A percentile compares a stretch with the other conserved stretches of the same genome.
These are phyloP conservation scores for Phrynosoma blainvillii DNA, from an alignment of 2,113 vertebrate genomes.

Conservation along the genomic window DNA sequence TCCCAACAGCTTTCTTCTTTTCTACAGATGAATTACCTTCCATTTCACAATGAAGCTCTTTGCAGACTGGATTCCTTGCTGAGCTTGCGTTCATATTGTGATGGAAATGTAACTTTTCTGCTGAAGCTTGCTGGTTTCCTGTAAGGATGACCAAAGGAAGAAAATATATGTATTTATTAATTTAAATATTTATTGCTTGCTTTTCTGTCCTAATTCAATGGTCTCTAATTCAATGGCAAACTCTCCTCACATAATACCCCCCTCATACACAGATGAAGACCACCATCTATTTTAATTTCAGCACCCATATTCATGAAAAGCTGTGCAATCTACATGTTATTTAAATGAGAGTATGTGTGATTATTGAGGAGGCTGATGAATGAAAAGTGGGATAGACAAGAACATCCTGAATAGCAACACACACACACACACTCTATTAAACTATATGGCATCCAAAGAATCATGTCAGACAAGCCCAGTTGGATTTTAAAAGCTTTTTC, in stretches of 20 bases:
- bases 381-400: neutral
- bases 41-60: slow-evolving; percentile 84
- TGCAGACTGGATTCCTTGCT: slow-evolving; percentile 80
- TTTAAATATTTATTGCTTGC: too few relatives aligned
- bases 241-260: too few relatives aligned
- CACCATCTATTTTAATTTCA: slow-evolving; percentile 23
- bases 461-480: neutral
- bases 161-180: too few relatives aligned
- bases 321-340: slow-evolving; percentile 23
- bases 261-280: neutral
- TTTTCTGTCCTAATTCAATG: too few relatives aligned
- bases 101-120: slow-evolving; percentile 86
- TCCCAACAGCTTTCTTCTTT: slow-evolving; percentile 72
- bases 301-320: slow-evolving; percentile 23
- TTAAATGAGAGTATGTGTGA: neutral
- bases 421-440: neutral
- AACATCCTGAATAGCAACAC: neutral
- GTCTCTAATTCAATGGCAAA: too few relatives aligned
- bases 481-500: neutral
- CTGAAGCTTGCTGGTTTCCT: slow-evolving; percentile 91
- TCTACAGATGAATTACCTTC: slow-evolving; percentile 75
- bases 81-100: slow-evolving; percentile 82
- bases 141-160: slow-evolving; percentile 61
- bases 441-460: neutral
- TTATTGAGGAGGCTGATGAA: slow-evolving; percentile 31